Percentiles rank a stretch among this genome's conserved stretches.
Evolutionary conservation across 2,888 invertebrate species (phyloP).

Genomic region (Tipula confusa): DNA sequence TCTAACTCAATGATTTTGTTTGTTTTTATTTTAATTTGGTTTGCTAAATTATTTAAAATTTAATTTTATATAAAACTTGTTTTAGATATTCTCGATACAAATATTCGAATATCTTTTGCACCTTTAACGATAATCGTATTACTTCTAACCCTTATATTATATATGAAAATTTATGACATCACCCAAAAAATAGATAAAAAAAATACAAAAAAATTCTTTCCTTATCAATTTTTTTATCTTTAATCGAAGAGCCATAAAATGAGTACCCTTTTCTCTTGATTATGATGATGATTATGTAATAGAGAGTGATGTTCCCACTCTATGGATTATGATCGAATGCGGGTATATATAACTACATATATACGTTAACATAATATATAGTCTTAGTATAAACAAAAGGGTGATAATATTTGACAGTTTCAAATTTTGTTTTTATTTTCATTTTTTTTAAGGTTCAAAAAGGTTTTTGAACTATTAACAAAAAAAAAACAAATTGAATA

Average conservation of each 20-base stretch:
- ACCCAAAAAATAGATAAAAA: background rate
- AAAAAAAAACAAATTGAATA: background rate
- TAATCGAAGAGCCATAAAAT: background rate
- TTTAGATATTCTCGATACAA: background rate
- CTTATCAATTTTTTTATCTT: conserved; percentile 3
- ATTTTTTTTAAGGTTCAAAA: background rate
- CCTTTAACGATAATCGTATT: background rate
- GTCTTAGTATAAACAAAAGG: background rate
- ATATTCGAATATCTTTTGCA: background rate
- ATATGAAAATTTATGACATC: background rate
- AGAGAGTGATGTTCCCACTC: background rate
- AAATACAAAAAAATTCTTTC: background rate
- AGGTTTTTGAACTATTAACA: background rate
- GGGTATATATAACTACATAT: background rate
- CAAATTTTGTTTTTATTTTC: background rate
- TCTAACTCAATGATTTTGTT: background rate
- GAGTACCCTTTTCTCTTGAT: background rate
- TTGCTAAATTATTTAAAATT: background rate
- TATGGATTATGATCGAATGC: background rate
- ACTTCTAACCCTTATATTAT: background rate
- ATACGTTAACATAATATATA: background rate
- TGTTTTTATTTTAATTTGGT: background rate
- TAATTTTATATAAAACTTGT: background rate
- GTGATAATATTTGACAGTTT: background rate
- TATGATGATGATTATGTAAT: background rate